Conservation (phyloP, 1,140 invertebrate species). For the Macrotrachela quadricornifera region DNA sequence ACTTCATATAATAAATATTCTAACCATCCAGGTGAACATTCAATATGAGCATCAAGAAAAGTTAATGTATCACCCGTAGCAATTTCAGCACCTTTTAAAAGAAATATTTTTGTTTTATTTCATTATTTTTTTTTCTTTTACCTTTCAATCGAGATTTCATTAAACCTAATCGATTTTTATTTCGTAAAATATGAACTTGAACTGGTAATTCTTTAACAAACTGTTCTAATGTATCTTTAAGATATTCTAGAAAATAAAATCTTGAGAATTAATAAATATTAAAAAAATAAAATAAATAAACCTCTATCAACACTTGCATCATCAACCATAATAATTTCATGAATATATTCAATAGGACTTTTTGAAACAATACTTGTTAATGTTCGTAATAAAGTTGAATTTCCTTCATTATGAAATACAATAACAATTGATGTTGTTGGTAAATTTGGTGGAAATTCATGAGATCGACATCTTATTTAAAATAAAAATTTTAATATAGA, state of each 20-base stretch:
- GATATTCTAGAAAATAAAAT: background rate
- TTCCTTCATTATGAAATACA: slow-evolving; percentile 92
- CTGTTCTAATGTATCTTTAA: slow-evolving; percentile 40
- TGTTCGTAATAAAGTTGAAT: slow-evolving; percentile 73
- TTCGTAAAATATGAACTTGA: slow-evolving; percentile 24
- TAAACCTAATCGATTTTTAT: background rate
- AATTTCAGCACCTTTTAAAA: slow-evolving; percentile 42
- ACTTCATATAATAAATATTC: slow-evolving; percentile 71
- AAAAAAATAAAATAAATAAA: slow-evolving; percentile 18
- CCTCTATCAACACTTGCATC: slow-evolving; percentile 70
- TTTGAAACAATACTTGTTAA: slow-evolving; percentile 89
- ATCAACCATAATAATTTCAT: slow-evolving; percentile 82
- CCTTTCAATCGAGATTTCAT: slow-evolving; percentile 1
- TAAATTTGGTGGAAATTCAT: slow-evolving; percentile 17
- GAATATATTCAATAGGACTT: slow-evolving; percentile 58
- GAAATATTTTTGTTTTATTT: slow-evolving; percentile 18
- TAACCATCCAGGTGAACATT: slow-evolving; percentile 87
- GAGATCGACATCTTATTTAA: slow-evolving; percentile 34
- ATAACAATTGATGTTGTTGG: slow-evolving; percentile 64
- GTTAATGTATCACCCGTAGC: slow-evolving; percentile 80
- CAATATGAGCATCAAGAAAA: slow-evolving; percentile 86
- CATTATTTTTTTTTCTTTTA: slow-evolving; percentile 41
- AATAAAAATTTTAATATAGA: slow-evolving; percentile 10
- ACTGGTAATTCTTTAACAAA: slow-evolving; percentile 66
- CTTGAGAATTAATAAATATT: background rate